These are phyloP conservation scores for Tenthredo scrophulariae DNA, from an alignment of 2,888 invertebrate species.

Conservation along the genomic window DNA sequence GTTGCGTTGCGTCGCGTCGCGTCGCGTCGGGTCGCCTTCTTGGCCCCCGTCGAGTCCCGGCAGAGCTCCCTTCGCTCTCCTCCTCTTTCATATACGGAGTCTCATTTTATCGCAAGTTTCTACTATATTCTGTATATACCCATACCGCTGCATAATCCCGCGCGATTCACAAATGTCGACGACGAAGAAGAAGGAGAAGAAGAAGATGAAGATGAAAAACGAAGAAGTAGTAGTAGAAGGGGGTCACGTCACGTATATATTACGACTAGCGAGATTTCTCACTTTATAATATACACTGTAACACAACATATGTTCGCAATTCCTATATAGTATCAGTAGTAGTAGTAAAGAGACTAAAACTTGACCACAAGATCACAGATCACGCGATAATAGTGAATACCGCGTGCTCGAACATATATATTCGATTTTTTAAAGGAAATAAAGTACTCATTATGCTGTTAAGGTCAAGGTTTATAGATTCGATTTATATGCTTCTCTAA, in stretches of 20 bases:
- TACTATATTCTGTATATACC: background rate
- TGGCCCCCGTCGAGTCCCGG: slow-evolving; percentile 13
- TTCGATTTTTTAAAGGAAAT: background rate
- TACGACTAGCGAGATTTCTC: background rate
- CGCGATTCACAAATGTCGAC: background rate
- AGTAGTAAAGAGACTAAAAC: slow-evolving; percentile 4
- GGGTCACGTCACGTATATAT: background rate
- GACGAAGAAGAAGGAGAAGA: too few relatives aligned
- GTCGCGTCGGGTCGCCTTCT: slow-evolving; percentile 14
- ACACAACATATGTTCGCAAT: background rate
- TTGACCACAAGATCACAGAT: slow-evolving; percentile 4
- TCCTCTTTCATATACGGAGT: background rate
- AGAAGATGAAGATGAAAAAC: too few relatives aligned
- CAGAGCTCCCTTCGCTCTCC: background rate
- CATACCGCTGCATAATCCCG: background rate
- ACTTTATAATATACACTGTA: background rate
- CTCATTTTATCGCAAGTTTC: background rate
- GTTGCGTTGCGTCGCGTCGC: background rate
- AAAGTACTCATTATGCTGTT: background rate
- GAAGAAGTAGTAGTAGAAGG: too few relatives aligned
- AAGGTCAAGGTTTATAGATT: background rate
- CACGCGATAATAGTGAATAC: slow-evolving; percentile 4
- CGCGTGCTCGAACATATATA: background rate
- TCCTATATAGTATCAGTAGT: background rate
- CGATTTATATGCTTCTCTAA: background rate